phyloP scores from a whole-genome alignment of 2,113 vertebrate genomes.

The Phylloscopus trochiloides region DNA sequence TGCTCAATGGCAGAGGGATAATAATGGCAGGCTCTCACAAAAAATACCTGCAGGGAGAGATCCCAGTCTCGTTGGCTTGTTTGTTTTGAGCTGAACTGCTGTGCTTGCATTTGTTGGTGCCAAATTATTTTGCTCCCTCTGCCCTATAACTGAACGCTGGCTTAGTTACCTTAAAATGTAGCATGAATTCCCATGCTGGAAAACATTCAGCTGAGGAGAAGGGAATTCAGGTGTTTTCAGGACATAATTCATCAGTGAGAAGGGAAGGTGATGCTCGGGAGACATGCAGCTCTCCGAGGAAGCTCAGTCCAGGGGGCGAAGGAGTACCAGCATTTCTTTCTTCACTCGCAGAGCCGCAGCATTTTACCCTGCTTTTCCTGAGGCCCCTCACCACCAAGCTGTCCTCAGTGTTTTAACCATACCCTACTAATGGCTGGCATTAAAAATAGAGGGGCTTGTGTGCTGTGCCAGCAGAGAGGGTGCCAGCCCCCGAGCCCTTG shows the following conservation, averaged over 20 bases:
- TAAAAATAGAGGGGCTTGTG: background rate
- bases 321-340: background rate
- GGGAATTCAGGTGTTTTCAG: background rate
- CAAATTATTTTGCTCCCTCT: background rate
- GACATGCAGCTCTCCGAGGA: background rate
- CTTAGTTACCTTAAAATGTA: background rate
- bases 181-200: background rate
- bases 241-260: background rate
- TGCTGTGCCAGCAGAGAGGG: background rate
- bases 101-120: background rate
- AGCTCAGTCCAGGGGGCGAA: background rate
- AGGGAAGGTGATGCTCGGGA: background rate
- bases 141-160: background rate
- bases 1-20: background rate
- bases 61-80: background rate
- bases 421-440: background rate
- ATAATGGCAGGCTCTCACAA: background rate
- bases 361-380: background rate
- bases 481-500: background rate
- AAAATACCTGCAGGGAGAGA: background rate
- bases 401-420: background rate
- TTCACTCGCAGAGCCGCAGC: background rate
- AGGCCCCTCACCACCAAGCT: background rate
- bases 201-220: background rate
- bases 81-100: background rate